A percentile compares a stretch with the other conserved stretches of the same genome.
Evolutionary conservation across 2,797 vertebrate genomes (phyloP).

Genomic region (Rachycentron canadum): DNA sequence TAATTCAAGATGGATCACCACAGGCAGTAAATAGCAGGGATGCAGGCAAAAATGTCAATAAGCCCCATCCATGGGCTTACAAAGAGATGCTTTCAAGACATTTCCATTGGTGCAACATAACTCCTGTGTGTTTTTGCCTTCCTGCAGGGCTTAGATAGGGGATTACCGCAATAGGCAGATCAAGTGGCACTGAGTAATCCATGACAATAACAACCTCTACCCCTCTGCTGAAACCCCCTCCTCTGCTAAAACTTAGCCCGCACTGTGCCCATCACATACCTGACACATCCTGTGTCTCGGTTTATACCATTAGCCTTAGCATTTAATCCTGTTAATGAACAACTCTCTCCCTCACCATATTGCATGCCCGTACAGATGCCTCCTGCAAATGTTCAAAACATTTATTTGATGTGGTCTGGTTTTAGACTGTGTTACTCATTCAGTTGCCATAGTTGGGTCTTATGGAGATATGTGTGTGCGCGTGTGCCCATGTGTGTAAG

Average conservation of each 20-base stretch:
- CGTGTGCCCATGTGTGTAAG: constrained; percentile 59
- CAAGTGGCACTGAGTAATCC: constrained; percentile 85
- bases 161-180: constrained; percentile 84
- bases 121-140: constrained; percentile 81
- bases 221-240: constrained; percentile 56
- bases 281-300: constrained; percentile 80
- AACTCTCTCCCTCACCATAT: constrained; percentile 64
- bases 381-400: constrained; percentile 72
- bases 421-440: constrained; percentile 77
- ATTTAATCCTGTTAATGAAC: constrained; percentile 85
- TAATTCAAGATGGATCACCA: constrained; percentile 86
- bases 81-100: constrained; percentile 80
- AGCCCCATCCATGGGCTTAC: constrained; percentile 73
- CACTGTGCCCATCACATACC: constrained; percentile 78
- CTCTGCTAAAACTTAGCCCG: constrained; percentile 71
- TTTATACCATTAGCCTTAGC: constrained; percentile 79
- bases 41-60: constrained; percentile 81
- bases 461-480: constrained; percentile 40
- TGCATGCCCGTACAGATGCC: constrained; percentile 59
- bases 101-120: constrained; percentile 79
- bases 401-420: constrained; percentile 76
- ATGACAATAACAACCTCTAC: constrained; percentile 80
- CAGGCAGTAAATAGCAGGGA: constrained; percentile 74
- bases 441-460: constrained; percentile 59
- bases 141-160: constrained; percentile 79